A percentile compares a stretch with the other conserved stretches of the same genome.
These are phyloP conservation scores for Platycheirus rosarum DNA, from an alignment of 2,888 invertebrate species.

Conservation along the genomic window DNA sequence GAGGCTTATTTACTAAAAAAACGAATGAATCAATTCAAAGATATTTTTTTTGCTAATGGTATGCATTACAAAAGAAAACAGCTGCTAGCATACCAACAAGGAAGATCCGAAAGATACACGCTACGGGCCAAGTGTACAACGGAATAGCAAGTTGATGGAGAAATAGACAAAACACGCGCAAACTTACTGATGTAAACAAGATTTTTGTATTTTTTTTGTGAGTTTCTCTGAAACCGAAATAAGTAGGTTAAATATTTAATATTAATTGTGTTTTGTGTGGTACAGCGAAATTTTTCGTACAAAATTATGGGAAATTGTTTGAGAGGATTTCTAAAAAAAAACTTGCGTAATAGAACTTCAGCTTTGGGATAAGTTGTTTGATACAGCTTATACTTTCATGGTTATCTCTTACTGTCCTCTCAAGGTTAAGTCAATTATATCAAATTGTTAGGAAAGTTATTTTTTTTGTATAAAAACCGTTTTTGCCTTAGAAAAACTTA, in stretches of 20 bases:
- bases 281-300: slow-evolving; percentile 15
- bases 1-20: slow-evolving; percentile 7
- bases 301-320: too few relatives aligned
- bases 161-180: slow-evolving; percentile 15
- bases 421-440: too few relatives aligned
- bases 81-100: slow-evolving; percentile 33
- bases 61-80: slow-evolving; percentile 26
- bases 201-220: neutral
- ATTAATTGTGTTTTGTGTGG: neutral
- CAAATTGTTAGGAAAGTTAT: too few relatives aligned
- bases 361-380: too few relatives aligned
- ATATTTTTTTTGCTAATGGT: slow-evolving; percentile 26
- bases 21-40: slow-evolving; percentile 43
- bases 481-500: too few relatives aligned
- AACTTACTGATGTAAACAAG: slow-evolving; percentile 33
- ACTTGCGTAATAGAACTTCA: too few relatives aligned
- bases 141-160: slow-evolving; percentile 11
- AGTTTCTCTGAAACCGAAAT: slow-evolving; percentile 15
- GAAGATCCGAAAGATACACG: slow-evolving; percentile 24
- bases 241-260: slow-evolving; percentile 41
- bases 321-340: too few relatives aligned
- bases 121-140: slow-evolving; percentile 19
- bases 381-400: too few relatives aligned
- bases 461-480: too few relatives aligned
- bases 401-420: too few relatives aligned